Conservation (phyloP, 2,888 invertebrate genomes). For the Sesia apiformis region DNA sequence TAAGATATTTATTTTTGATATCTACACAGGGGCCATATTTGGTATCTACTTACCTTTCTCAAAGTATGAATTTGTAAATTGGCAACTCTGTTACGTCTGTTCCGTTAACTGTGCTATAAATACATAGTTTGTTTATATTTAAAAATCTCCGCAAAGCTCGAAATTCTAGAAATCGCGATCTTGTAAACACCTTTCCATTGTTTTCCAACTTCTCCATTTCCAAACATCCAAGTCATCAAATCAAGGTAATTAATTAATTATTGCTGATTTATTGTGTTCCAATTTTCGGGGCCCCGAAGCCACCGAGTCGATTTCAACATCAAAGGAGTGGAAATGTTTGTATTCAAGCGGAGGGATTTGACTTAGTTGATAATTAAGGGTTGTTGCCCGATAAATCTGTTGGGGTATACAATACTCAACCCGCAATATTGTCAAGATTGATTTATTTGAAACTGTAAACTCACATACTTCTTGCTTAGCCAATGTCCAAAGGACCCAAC, state of each 20-base stretch:
- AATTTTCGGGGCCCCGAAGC: background rate
- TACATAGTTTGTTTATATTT: no score
- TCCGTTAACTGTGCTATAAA: no score
- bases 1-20: no score
- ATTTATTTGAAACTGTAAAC: background rate
- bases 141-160: no score
- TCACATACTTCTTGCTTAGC: background rate
- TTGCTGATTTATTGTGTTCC: background rate
- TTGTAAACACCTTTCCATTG: slow-evolving; percentile 4
- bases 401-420: background rate
- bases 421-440: background rate
- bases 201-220: background rate
- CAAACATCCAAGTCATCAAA: background rate
- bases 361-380: background rate
- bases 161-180: no score
- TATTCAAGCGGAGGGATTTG: background rate
- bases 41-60: no score
- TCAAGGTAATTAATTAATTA: background rate
- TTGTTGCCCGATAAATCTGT: background rate
- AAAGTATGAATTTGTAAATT: no score
- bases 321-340: background rate
- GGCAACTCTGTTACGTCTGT: no score
- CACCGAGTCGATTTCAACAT: background rate
- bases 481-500: background rate
- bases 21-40: no score